Evolutionary conservation across 1,140 invertebrate genomes (phyloP), one percentile per base, ranked within the genome.

Genomic region (Helicoverpa armigera): DNA sequence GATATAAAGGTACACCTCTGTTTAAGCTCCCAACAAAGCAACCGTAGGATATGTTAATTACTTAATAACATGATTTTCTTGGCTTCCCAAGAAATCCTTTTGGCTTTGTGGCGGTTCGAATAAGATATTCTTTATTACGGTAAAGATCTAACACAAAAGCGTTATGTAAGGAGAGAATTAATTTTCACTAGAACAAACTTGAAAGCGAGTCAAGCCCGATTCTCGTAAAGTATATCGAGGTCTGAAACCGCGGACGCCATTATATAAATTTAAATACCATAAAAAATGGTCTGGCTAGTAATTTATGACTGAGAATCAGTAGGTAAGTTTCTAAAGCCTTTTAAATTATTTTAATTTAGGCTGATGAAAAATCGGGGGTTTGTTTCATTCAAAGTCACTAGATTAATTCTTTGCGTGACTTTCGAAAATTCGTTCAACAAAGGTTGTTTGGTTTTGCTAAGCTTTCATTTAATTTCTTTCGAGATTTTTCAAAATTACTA

Each of bases 341-440:
- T 43, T 29, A 54, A 75, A 75, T 48, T 75, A 50, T 43, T 43
- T 43, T 75, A 61, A 75, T 75, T 60, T 29, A 16, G 58, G 73
- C 56, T 43, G 5, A n/a, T 58, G 53, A 61, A 60, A 72, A 75
- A 75, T 58, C 14, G 16, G 56, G 56, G 58, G 29, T 35, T 54
- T 70, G 67, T 70, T 70, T 82, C 43, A 67, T 61, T 48, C 23
- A 70, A 76, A 70, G 63, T 31, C 65, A 11, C 51, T 51, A 76
- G 80, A 81, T 81, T 81, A 81, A 81, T 81, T 76, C 75, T 82
- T 82, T 65, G 54, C 67, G 80, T 82, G 75, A 82, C 75, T 82
- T 78, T 72, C 43, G 75, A 75, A 80, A 51, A n/a, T 77, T 78
- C 16, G 29, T 54, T 53, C 2, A 65, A 63, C 31, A 82, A 78